These are phyloP conservation scores for Plestiodon gilberti DNA, from an alignment of 2,113 vertebrate genomes.

Conservation along the genomic window DNA sequence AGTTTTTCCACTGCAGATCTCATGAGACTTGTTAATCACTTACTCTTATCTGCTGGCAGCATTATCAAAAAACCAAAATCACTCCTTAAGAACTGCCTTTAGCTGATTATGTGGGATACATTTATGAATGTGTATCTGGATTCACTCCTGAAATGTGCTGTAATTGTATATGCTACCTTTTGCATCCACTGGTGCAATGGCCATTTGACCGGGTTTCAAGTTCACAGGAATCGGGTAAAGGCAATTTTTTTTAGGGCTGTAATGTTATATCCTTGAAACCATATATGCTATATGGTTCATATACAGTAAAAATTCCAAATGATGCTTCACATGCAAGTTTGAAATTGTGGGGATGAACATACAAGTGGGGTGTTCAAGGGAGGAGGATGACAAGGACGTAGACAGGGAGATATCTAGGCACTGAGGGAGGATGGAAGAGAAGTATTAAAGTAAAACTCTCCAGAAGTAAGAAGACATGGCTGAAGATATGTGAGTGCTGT, in stretches of 20 bases:
- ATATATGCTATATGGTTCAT: neutral
- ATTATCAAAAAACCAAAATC: neutral
- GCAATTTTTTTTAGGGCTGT: neutral
- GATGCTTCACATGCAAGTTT: neutral
- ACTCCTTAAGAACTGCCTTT: too few species aligned
- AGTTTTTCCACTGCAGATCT: neutral
- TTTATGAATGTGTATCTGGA: neutral
- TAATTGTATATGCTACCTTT: neutral
- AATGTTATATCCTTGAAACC: too few species aligned
- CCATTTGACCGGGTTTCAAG: neutral
- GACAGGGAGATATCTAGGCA: neutral
- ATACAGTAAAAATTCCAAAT: neutral
- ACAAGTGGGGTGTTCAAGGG: neutral
- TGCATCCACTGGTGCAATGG: neutral
- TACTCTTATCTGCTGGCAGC: neutral
- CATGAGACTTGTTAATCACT: neutral
- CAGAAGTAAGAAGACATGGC: neutral
- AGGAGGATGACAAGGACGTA: neutral
- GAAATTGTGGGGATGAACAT: neutral
- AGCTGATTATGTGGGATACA: neutral
- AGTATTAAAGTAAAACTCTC: too few species aligned
- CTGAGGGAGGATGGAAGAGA: neutral
- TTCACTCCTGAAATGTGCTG: neutral
- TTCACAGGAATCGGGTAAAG: neutral
- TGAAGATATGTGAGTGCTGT: neutral